A percentile compares a stretch with the other conserved stretches of the same genome.
Conservation (phyloP, 2,113 vertebrate genomes). For the Aepyceros melampus region DNA sequence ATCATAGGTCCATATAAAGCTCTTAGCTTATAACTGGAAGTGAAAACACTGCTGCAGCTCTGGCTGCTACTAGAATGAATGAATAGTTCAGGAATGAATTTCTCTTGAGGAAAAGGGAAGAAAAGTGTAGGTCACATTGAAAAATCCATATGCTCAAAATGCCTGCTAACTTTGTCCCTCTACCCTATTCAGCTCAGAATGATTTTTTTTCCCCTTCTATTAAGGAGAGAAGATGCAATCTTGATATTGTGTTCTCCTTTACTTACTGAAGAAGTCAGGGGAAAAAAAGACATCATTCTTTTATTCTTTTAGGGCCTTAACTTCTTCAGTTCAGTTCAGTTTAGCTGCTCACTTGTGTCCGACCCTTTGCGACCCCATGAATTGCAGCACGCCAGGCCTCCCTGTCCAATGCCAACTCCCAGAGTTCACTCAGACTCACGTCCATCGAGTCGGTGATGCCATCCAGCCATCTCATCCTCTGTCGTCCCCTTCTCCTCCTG, state of each 20-base stretch:
- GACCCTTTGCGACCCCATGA: too few species aligned
- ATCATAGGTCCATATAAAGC: neutral
- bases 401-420: too few species aligned
- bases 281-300: neutral
- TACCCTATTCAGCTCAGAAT: neutral
- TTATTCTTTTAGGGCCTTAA: neutral
- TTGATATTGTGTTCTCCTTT: neutral
- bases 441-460: too few species aligned
- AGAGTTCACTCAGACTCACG: too few species aligned
- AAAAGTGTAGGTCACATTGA: neutral
- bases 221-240: neutral
- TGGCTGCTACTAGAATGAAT: neutral
- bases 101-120: neutral
- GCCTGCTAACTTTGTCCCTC: neutral
- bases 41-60: neutral
- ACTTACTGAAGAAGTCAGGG: neutral
- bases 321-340: too few species aligned
- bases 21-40: neutral
- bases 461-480: too few species aligned
- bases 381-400: too few species aligned
- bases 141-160: neutral
- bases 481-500: too few species aligned
- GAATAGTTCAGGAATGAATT: neutral
- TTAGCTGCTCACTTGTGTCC: too few species aligned
- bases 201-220: neutral